These are phyloP conservation scores for Agrochola lota DNA, from an alignment of 2,888 invertebrate species.

Conservation along the genomic window DNA sequence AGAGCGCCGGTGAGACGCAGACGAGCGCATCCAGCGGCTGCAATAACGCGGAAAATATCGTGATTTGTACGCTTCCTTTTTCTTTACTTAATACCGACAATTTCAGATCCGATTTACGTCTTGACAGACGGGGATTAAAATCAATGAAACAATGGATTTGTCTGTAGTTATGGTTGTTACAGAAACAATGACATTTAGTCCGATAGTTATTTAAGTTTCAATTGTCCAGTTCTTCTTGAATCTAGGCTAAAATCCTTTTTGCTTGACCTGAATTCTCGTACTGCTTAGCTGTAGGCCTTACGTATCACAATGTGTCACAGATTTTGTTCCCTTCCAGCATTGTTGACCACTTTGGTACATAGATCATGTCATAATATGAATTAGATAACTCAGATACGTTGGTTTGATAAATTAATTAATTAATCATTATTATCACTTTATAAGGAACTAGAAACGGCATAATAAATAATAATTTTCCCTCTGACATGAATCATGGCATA, in stretches of 20 bases:
- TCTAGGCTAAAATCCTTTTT: background rate
- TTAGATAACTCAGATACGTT: background rate
- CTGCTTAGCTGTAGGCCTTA: background rate
- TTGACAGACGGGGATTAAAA: constrained; percentile 27
- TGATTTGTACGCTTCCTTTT: constrained; percentile 63
- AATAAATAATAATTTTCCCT: background rate
- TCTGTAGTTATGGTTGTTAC: background rate
- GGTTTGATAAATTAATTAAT: background rate
- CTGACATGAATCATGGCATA: background rate
- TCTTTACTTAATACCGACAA: constrained; percentile 48
- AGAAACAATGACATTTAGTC: background rate
- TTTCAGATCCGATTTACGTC: constrained; percentile 50
- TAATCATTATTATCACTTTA: background rate
- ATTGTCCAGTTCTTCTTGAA: constrained; percentile 1
- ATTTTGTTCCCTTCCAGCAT: background rate
- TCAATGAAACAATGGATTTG: constrained; percentile 2
- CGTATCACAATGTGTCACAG: too few species aligned
- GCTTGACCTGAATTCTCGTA: constrained; percentile 2
- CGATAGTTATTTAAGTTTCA: background rate
- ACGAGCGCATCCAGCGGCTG: constrained; percentile 54
- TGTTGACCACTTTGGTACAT: background rate
- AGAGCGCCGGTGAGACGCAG: constrained; percentile 51
- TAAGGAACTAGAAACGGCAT: background rate
- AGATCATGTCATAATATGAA: background rate
- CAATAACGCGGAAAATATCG: constrained; percentile 73